Evolutionary conservation across 2,113 vertebrate species (phyloP).

Genomic region (Neomonachus schauinslandi): DNA sequence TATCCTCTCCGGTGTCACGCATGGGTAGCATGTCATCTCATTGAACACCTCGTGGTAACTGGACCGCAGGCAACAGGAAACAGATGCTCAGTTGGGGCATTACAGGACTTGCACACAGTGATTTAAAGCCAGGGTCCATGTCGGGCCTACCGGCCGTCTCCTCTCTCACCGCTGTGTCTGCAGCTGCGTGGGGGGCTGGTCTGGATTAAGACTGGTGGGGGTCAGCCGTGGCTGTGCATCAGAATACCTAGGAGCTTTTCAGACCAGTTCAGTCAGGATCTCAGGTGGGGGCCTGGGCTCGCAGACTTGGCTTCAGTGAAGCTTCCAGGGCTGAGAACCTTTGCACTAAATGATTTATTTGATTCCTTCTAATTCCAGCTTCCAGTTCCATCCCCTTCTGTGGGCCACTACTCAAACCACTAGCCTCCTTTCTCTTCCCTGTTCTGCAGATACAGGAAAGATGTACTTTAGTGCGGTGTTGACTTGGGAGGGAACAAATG

Average conservation of each 20-base stretch:
- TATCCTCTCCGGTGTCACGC: rapidly evolving
- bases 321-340: neutral
- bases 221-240: neutral
- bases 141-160: neutral
- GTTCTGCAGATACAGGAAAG: rapidly evolving
- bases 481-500: rapidly evolving
- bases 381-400: neutral
- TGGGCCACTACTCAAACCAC: rapidly evolving
- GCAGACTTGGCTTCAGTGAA: neutral
- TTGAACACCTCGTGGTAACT: rapidly evolving
- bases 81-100: rapidly evolving
- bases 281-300: neutral
- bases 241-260: neutral
- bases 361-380: neutral
- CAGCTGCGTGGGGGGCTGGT: neutral
- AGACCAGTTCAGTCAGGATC: rapidly evolving
- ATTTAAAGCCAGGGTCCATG: neutral
- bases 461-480: rapidly evolving
- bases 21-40: rapidly evolving
- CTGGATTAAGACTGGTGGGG: too few relatives aligned
- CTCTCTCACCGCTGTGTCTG: neutral
- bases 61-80: rapidly evolving
- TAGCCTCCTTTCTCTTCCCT: neutral
- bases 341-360: rapidly evolving
- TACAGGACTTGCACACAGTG: neutral